Evolutionary conservation across 2,888 invertebrate species (phyloP).

Genomic region (Agelastica alni): DNA sequence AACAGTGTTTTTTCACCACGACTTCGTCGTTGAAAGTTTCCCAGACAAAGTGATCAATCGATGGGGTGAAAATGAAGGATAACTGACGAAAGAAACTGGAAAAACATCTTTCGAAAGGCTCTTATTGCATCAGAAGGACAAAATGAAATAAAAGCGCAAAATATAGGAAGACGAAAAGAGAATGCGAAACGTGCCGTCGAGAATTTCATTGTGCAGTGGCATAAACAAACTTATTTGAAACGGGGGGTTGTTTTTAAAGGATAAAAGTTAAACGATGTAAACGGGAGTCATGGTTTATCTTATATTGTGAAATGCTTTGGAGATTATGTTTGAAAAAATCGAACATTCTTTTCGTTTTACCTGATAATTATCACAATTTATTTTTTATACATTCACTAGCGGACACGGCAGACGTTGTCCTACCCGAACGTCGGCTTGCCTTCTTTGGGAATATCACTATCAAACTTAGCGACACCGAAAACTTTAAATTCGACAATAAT

Average conservation of each 20-base stretch:
- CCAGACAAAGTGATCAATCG: constrained; percentile 16
- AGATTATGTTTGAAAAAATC: no score
- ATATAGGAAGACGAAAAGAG: neutral
- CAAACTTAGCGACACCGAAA: no score
- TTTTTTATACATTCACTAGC: no score
- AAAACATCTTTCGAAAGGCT: constrained; percentile 17
- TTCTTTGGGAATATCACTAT: no score
- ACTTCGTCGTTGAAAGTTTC: neutral
- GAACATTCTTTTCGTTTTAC: no score
- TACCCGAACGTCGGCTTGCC: no score
- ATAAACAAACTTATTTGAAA: neutral
- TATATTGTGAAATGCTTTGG: no score
- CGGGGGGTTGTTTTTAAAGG: neutral
- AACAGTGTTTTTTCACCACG: neutral
- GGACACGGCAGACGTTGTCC: no score
- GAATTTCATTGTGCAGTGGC: constrained; percentile 1
- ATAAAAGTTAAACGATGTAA: neutral
- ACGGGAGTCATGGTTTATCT: neutral
- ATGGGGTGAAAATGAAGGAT: constrained; percentile 13
- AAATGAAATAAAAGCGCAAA: constrained; percentile 15
- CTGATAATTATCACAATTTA: no score
- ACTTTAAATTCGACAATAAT: no score
- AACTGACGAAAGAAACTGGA: constrained; percentile 10
- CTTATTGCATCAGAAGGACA: constrained; percentile 12
- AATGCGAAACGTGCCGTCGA: neutral